phyloP scores from a whole-genome alignment of 2,888 invertebrate genomes.

The Polyommatus icarus region DNA sequence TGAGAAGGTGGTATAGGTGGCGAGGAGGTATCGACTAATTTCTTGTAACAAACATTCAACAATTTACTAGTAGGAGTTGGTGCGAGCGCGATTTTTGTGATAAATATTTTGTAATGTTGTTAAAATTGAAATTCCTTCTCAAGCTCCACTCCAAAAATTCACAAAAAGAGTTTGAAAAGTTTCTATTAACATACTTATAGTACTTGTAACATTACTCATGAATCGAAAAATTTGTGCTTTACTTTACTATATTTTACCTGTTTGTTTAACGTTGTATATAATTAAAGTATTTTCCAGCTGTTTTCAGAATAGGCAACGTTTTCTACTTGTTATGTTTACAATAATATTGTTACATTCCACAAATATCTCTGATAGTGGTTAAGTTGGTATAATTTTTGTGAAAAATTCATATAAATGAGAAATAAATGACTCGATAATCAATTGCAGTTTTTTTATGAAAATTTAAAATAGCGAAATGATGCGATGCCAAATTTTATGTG shows the following conservation, averaged over 20 bases:
- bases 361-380: slow-evolving; percentile 46
- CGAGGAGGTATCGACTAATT: neutral
- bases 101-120: neutral
- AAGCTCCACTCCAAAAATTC: neutral
- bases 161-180: neutral
- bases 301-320: slow-evolving; percentile 49
- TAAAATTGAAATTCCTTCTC: neutral
- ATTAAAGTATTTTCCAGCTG: slow-evolving; percentile 52
- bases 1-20: slow-evolving; percentile 1
- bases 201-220: no score
- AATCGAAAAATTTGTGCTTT: no score
- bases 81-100: neutral
- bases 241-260: neutral
- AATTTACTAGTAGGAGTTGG: slow-evolving; percentile 10
- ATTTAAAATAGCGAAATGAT: neutral
- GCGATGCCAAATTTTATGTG: no score
- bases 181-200: neutral
- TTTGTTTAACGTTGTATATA: slow-evolving; percentile 40
- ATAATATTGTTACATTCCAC: slow-evolving; percentile 68
- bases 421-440: slow-evolving; percentile 37
- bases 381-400: slow-evolving; percentile 50
- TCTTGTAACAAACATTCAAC: slow-evolving; percentile 5
- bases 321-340: slow-evolving; percentile 49
- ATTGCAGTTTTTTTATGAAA: neutral
- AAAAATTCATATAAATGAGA: slow-evolving; percentile 48